Percentiles rank a stretch among this genome's conserved stretches.
Conservation (phyloP, 2,888 invertebrate species). For the Petrolisthes manimaculis region DNA sequence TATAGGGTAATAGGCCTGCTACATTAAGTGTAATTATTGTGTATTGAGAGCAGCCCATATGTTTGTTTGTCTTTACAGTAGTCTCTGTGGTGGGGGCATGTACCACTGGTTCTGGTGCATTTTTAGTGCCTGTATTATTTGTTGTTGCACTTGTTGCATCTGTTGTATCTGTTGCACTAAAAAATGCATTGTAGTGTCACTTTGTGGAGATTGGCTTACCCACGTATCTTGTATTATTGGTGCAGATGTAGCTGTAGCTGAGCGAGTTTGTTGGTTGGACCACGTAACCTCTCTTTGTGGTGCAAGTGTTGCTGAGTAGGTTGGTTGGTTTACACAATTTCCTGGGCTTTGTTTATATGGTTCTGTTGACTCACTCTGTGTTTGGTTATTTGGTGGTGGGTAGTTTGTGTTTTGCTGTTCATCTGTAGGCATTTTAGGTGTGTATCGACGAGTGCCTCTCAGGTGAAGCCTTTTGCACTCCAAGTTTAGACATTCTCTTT, state of each 20-base stretch:
- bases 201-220: neutral
- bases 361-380: neutral
- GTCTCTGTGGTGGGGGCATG: neutral
- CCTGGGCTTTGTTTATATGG: no score
- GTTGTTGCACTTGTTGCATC: neutral
- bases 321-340: no score
- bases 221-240: neutral
- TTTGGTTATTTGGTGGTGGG: neutral
- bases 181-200: neutral
- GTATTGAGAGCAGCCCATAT: neutral
- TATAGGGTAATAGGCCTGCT: constrained; percentile 10
- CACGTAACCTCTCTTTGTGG: neutral
- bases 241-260: neutral
- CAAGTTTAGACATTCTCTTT: neutral
- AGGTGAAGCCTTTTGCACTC: neutral
- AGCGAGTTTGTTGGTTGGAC: neutral
- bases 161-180: neutral
- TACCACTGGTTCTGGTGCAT: neutral
- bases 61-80: neutral
- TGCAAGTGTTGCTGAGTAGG: neutral
- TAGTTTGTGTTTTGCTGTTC: neutral
- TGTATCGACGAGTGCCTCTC: constrained; percentile 1
- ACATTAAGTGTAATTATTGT: constrained; percentile 10
- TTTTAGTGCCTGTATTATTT: neutral
- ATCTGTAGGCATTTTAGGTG: neutral